Evolutionary conservation across 2,113 vertebrate genomes (phyloP).

Genomic region (Microcebus ravelobensis): DNA sequence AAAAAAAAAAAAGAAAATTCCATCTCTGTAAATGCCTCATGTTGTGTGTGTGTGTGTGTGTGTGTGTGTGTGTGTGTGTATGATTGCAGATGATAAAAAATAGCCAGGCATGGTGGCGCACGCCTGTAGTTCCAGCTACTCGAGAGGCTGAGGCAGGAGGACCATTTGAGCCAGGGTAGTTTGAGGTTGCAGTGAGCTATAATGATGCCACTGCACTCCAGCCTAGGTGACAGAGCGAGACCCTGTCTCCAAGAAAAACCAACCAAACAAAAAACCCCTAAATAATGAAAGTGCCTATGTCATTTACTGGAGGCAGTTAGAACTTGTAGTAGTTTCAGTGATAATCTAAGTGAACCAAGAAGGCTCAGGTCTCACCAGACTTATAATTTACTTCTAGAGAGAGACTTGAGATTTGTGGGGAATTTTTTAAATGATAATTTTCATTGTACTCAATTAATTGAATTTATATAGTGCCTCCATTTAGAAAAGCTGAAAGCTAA

Average conservation of each 20-base stretch:
- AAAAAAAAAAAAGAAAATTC: not conserved
- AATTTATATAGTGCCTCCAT: not conserved
- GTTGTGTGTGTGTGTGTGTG: not conserved
- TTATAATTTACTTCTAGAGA: not conserved
- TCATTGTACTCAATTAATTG: not conserved
- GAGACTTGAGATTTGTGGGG: not conserved
- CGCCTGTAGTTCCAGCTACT: too few relatives aligned
- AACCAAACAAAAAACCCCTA: not conserved
- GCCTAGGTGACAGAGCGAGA: too few relatives aligned
- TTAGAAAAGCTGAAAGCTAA: constrained; percentile 42
- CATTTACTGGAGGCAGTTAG: not conserved
- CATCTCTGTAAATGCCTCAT: not conserved
- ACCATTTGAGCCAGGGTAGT: too few relatives aligned
- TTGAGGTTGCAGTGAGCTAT: too few relatives aligned
- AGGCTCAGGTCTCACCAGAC: not conserved
- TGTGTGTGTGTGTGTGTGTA: not conserved
- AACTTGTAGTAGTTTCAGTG: not conserved
- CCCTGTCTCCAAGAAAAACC: too few relatives aligned
- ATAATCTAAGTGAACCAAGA: not conserved
- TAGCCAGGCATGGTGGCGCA: too few relatives aligned
- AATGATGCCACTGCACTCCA: too few relatives aligned
- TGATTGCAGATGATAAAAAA: not conserved
- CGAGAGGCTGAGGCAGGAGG: too few relatives aligned
- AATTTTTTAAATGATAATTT: not conserved
- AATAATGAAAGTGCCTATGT: not conserved